phyloP scores from a whole-genome alignment of 2,888 invertebrate genomes.

The Unio delphinus region DNA sequence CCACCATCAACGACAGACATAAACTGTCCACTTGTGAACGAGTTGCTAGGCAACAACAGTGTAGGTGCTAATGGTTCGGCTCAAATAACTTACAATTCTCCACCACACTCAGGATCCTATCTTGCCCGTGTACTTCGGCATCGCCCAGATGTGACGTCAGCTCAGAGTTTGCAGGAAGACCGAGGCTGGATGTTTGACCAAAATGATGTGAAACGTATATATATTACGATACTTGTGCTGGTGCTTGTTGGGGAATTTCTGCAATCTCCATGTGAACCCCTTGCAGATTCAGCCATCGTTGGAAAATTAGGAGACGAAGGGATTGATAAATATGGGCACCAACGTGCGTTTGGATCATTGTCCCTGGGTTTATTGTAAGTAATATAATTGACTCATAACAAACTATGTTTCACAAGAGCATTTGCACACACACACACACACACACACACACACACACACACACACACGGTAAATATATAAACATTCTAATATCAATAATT shows the following conservation, averaged over 20 bases:
- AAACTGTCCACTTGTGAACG: slow-evolving; percentile 24
- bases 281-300: slow-evolving; percentile 19
- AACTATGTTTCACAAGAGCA: no score
- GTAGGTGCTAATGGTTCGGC: no score
- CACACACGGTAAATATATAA: neutral
- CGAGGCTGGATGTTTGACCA: slow-evolving; percentile 18
- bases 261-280: slow-evolving; percentile 16
- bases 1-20: slow-evolving; percentile 18
- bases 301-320: slow-evolving; percentile 17
- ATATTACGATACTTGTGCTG: slow-evolving; percentile 9
- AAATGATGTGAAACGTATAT: slow-evolving; percentile 4
- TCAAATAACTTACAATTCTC: neutral
- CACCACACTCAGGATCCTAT: neutral
- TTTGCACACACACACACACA: no score
- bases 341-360: slow-evolving; percentile 18
- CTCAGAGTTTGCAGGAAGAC: slow-evolving; percentile 10
- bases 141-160: neutral
- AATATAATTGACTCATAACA: neutral
- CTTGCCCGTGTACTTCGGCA: slow-evolving; percentile 8
- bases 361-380: slow-evolving; percentile 20
- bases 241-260: slow-evolving; percentile 16
- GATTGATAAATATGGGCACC: slow-evolving; percentile 18
- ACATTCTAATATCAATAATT: neutral
- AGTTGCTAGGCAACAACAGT: slow-evolving; percentile 7
- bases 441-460: no score